Evolutionary conservation across 2,888 invertebrate species (phyloP).

Genomic region (Cephus runcator): DNA sequence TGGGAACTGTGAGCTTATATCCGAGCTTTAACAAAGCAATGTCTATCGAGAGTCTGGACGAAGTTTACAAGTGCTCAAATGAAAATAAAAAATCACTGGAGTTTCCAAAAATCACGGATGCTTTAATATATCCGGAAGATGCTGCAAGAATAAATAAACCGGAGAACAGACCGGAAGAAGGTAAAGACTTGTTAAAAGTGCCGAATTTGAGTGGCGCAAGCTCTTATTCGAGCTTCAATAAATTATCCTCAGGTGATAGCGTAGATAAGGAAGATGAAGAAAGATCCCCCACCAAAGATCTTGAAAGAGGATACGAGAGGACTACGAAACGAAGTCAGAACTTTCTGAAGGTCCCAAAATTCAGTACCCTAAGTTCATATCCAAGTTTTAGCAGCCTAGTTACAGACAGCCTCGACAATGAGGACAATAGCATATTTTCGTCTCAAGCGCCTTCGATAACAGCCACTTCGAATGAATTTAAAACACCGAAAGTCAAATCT

Average conservation of each 20-base stretch:
- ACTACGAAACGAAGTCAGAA: not conserved
- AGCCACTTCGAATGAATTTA: not conserved
- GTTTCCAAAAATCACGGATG: conserved; percentile 12
- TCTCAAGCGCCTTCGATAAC: not conserved
- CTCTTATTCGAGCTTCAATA: conserved; percentile 43
- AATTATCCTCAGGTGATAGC: conserved; percentile 34
- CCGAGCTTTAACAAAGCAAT: conserved; percentile 28
- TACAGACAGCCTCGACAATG: conserved; percentile 14
- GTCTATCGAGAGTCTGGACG: conserved; percentile 22
- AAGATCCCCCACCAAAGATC: not conserved
- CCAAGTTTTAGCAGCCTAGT: conserved; percentile 16
- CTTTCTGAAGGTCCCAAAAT: conserved; percentile 16
- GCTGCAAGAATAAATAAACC: conserved; percentile 10
- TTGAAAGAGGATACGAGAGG: not conserved
- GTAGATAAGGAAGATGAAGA: conserved; percentile 16
- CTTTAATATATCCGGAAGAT: not conserved
- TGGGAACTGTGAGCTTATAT: conserved; percentile 23
- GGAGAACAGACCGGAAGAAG: not conserved
- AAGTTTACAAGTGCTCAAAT: conserved; percentile 20
- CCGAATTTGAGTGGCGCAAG: conserved; percentile 46
- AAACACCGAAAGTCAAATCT: not conserved
- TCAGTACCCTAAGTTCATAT: conserved; percentile 16
- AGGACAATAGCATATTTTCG: conserved; percentile 1
- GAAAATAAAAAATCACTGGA: conserved; percentile 19
- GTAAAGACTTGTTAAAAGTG: conserved; percentile 32